These are phyloP conservation scores for Phocoena phocoena DNA, from an alignment of 2,113 vertebrate species.

Conservation along the genomic window DNA sequence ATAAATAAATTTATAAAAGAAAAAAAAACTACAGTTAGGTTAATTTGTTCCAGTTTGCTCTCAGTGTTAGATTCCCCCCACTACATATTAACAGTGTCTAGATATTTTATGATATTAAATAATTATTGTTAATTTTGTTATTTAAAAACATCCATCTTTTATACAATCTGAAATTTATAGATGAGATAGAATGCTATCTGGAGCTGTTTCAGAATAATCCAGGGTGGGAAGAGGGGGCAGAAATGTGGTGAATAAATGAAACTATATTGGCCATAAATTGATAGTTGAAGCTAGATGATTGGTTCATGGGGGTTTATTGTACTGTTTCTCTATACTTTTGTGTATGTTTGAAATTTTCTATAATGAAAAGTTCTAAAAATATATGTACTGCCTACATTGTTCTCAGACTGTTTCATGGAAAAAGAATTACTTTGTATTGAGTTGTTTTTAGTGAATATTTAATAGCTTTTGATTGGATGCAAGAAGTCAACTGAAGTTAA, in stretches of 20 bases:
- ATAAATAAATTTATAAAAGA: too few relatives aligned
- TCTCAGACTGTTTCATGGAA: neutral
- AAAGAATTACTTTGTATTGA: neutral
- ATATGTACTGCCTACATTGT: neutral
- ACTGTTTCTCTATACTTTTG: neutral
- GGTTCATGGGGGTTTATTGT: neutral
- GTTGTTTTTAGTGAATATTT: neutral
- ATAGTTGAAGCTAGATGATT: neutral
- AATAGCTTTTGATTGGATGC: constrained; percentile 7
- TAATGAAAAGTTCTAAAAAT: neutral
- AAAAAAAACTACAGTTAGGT: neutral
- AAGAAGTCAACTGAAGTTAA: neutral
- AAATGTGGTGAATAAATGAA: neutral
- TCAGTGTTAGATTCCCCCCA: neutral
- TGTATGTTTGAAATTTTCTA: constrained; percentile 1
- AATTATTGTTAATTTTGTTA: neutral
- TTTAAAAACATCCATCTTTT: neutral
- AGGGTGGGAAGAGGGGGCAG: neutral
- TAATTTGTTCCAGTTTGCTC: neutral
- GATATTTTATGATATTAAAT: constrained; percentile 15
- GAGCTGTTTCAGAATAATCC: neutral
- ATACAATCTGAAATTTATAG: neutral
- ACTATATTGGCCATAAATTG: neutral
- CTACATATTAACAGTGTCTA: neutral
- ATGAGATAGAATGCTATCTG: neutral